Conservation (phyloP, 2,113 vertebrate species). For the Etheostoma spectabile region DNA sequence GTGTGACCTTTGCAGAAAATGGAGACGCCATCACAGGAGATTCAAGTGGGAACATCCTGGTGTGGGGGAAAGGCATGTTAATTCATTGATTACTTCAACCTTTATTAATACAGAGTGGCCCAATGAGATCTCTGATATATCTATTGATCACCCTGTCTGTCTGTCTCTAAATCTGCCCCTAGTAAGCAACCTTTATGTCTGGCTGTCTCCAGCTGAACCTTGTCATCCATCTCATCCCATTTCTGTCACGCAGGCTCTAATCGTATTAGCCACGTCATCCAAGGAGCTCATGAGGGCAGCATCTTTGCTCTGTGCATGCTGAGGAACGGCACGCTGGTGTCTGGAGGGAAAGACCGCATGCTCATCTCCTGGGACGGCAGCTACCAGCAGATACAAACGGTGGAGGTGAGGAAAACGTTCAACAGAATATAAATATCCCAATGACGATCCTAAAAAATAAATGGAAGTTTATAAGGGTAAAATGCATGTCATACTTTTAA, state of each 20-base stretch:
- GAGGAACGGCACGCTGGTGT: conserved; percentile 93
- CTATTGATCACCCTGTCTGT: conserved; percentile 17
- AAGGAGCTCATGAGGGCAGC: conserved; percentile 95
- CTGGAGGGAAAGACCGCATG: conserved; percentile 95
- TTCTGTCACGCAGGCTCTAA: conserved; percentile 89
- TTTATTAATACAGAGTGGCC: background rate
- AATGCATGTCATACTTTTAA: background rate
- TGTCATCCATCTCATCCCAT: conserved; percentile 58
- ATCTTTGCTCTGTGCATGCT: conserved; percentile 97
- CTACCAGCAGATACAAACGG: conserved; percentile 92
- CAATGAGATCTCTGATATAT: conserved; percentile 20
- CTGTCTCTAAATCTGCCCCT: conserved; percentile 22
- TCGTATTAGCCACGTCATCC: conserved; percentile 93
- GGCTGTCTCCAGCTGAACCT: conserved; percentile 17
- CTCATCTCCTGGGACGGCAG: conserved; percentile 94
- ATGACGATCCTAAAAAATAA: background rate
- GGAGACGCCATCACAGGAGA: conserved; percentile 98
- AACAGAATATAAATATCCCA: background rate
- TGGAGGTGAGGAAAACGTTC: conserved; percentile 86
- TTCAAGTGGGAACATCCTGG: conserved; percentile 97
- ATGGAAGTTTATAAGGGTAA: background rate
- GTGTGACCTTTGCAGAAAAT: conserved; percentile 98
- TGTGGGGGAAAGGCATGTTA: conserved; percentile 93
- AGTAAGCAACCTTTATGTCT: conserved; percentile 38
- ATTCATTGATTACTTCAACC: background rate